Evolutionary conservation across 2,888 invertebrate genomes (phyloP).

Genomic region (Capitulum mitella): DNA sequence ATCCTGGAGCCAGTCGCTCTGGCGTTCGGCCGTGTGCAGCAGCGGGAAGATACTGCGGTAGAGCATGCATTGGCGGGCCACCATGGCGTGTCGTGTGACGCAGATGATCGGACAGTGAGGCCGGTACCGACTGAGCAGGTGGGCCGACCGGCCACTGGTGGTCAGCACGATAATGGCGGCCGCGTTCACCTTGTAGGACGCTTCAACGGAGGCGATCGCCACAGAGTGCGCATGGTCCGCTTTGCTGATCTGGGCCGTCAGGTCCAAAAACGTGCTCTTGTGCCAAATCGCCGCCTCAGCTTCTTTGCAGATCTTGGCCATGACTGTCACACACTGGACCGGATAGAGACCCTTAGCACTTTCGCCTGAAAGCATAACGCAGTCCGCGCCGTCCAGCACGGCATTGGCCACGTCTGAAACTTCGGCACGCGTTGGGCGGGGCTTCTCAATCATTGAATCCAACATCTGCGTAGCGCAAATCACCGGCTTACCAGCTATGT

Average conservation of each 20-base stretch:
- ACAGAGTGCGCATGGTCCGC: conserved; percentile 84
- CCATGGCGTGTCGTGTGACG: conserved; percentile 58
- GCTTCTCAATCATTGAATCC: conserved; percentile 96
- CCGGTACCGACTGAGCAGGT: conserved; percentile 84
- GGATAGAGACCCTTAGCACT: conserved; percentile 97
- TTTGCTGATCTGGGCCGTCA: conserved; percentile 50
- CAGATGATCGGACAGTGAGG: conserved; percentile 68
- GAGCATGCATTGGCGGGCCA: conserved; percentile 80
- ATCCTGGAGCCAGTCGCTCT: conserved; percentile 44
- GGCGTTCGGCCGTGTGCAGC: conserved; percentile 62
- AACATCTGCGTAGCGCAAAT: conserved; percentile 99
- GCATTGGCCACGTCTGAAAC: conserved; percentile 97
- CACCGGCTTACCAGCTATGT: conserved; percentile 89
- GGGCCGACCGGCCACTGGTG: conserved; percentile 74
- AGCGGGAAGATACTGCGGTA: conserved; percentile 87
- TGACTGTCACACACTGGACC: conserved; percentile 62
- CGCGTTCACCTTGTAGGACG: conserved; percentile 79
- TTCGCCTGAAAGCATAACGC: conserved; percentile 98
- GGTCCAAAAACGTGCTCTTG: conserved; percentile 75
- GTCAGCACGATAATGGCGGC: conserved; percentile 84
- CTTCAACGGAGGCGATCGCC: conserved; percentile 91
- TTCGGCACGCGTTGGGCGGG: conserved; percentile 92
- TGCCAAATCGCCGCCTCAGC: conserved; percentile 96
- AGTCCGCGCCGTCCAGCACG: conserved; percentile 93
- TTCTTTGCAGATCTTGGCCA: conserved; percentile 92